Evolutionary conservation across 2,113 vertebrate species (phyloP), one percentile per base, ranked within the genome.

Genomic region (Pseudopipra pipra): DNA sequence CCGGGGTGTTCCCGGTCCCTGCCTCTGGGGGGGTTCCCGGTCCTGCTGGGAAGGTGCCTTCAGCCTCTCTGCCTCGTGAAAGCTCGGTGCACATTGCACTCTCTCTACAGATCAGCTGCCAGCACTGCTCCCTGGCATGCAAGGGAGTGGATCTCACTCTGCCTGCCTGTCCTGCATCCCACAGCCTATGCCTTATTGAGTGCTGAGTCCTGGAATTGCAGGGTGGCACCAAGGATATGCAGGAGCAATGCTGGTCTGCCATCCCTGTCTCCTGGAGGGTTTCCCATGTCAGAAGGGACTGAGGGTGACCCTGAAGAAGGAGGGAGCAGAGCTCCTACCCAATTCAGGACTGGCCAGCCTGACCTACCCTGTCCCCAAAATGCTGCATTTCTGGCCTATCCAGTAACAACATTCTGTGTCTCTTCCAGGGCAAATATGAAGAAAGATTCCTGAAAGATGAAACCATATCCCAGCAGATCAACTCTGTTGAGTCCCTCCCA

Each of bases 391-490:
- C 66, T 63, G 52, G 41, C n/a, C 49, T 12, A 12, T 65, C 31
- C 66, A n/a, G 2, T 87, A 54, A 56, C 47, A 65, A 17, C 13
- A 18, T 58, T 43, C 67, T 12, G 65, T 30, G 9, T 77, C 78
- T 96, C 68, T 93, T 86, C 23, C 92, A 98, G 98, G 97, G 97
- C 66, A 98, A 98, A 94, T 98, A 98, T 11, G 98, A 99, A 77
- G 98, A 98, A 95, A 98, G 90, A 76, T 98, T 99, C 96, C 96
- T 98, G 62, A 97, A 65, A 84, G 98, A 98, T 78, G 98, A 97
- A 86, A 95, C 93, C 2, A 96, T 98, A 82, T 98, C 98, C 28
- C 97, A 97, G 81, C 97, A 98, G 77, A 96, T 98, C 91, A 97
- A 97, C 62, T 95, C 98, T 1, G 92, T 97, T 0, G 95, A 98